Evolutionary conservation across 2,888 invertebrate genomes (phyloP).

Genomic region (Eupithecia inturbata): DNA sequence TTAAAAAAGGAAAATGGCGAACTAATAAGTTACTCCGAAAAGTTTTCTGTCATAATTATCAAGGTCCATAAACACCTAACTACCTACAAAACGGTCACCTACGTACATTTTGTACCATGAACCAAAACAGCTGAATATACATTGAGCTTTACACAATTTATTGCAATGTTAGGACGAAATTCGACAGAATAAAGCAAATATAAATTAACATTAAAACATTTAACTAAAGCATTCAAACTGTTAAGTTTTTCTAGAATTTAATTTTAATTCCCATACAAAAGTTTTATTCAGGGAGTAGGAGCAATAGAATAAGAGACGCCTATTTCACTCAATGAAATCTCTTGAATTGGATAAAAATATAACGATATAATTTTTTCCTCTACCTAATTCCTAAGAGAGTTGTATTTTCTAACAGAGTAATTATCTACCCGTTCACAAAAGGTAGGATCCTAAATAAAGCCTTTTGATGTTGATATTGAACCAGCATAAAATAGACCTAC

Average conservation of each 20-base stretch:
- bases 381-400: slow-evolving; percentile 10
- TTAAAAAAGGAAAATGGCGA: neutral
- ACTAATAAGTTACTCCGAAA: neutral
- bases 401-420: slow-evolving; percentile 38
- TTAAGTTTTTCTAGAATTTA: too few species aligned
- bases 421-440: slow-evolving; percentile 22
- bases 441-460: slow-evolving; percentile 31
- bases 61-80: neutral
- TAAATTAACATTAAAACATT: neutral
- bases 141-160: slow-evolving; percentile 9
- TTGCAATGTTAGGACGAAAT: slow-evolving; percentile 9
- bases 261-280: neutral
- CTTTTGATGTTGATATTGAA: slow-evolving; percentile 40
- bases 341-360: neutral
- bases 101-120: neutral
- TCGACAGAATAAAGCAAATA: neutral
- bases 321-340: neutral
- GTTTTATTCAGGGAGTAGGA: neutral
- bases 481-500: slow-evolving; percentile 20
- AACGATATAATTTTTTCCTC: neutral
- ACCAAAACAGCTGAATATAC: slow-evolving; percentile 20
- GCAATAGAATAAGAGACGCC: neutral
- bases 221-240: too few species aligned
- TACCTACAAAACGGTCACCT: neutral
- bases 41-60: neutral